phyloP scores from a whole-genome alignment of 2,797 vertebrate genomes.

The Numenius phaeopus region DNA sequence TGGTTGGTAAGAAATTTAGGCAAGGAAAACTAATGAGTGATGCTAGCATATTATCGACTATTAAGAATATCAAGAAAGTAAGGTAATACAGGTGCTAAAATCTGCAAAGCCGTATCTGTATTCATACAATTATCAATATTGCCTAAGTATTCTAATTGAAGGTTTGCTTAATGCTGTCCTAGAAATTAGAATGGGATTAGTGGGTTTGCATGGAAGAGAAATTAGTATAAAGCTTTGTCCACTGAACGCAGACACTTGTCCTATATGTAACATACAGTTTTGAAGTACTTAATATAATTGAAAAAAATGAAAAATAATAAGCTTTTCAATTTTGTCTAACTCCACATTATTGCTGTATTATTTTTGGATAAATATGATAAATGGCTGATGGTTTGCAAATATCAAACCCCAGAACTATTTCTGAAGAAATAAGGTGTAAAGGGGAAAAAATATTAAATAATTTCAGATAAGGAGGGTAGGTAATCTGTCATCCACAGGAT shows the following conservation, averaged over 20 bases:
- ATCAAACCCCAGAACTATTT: neutral
- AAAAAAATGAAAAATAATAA: neutral
- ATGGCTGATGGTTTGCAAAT: neutral
- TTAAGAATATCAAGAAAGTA: neutral
- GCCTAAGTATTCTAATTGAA: neutral
- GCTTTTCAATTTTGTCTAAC: neutral
- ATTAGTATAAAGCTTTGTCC: neutral
- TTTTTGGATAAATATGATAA: neutral
- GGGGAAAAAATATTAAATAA: neutral
- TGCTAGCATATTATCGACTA: neutral
- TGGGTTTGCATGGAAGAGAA: neutral
- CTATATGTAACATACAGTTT: neutral
- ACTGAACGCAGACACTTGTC: neutral
- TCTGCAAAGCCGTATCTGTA: neutral
- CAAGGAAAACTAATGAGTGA: neutral
- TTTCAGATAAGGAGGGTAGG: neutral
- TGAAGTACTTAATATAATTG: neutral
- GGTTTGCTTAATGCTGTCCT: neutral
- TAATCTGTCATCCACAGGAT: neutral
- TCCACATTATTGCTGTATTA: neutral
- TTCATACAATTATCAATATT: neutral
- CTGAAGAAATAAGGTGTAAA: neutral
- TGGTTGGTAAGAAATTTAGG: too few species aligned
- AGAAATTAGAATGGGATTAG: neutral
- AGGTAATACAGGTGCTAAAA: neutral